Evolutionary conservation across 2,113 vertebrate genomes (phyloP), one percentile per base, ranked within the genome.

Genomic region (Morone saxatilis): DNA sequence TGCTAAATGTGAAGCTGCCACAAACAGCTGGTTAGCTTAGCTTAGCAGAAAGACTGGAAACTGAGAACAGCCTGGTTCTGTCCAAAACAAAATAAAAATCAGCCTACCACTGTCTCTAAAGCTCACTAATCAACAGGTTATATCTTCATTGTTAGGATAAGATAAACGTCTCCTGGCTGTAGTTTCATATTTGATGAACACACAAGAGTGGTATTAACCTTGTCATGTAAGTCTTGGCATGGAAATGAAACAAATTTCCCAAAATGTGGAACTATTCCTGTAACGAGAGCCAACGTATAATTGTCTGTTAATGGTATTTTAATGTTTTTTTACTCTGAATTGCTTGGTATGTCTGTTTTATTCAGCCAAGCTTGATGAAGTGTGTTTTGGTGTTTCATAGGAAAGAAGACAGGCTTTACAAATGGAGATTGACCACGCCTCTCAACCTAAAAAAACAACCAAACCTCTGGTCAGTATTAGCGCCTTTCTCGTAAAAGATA

Each of bases 331-430:
- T 5, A 20, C 12, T 38, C 7, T 31, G 3, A 43, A 22, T 36
- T 48, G 17, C 6, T 61, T 13, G 4, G 0, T 43, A 1, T 13
- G 5, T 51, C 11, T 60, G 20, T 56, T 56, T 38, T 3, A 16
- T 38, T 5, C 54, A 20, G 6, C 36, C 19, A 19, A 1, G 3
- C 7, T 20, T 40, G 6, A 36, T 65, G 0, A n/a, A 17, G 51
- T 50, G 9, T 83, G 38, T 60, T 63, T n/a, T 76, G 20, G 12
- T 76, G 62, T 43, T 3, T 84, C 53, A 25, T 7, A 96, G 95
- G 93, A 80, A 31, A 87, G 91, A 76, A 79, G 93, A 61, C 78
- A 85, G 17, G 92, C 92, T 36, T 82, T 94, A 70, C 94, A 96
- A 66, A 90, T 77, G 83, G 93, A 95, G 36, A 65, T 91, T 0